A percentile compares a stretch with the other conserved stretches of the same genome.
phyloP scores from a whole-genome alignment of 2,888 invertebrate species.

The Cerastoderma edule region DNA sequence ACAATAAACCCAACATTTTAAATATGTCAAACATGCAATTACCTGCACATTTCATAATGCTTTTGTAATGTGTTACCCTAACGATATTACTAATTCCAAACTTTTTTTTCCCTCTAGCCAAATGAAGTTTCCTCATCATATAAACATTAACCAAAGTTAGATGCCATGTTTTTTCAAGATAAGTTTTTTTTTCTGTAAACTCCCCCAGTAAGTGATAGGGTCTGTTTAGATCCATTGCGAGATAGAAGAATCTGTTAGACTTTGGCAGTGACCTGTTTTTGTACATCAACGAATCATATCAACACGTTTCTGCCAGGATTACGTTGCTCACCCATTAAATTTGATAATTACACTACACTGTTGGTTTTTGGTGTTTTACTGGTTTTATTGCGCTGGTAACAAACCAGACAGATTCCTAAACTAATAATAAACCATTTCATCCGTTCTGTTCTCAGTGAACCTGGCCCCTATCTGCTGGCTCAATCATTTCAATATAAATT shows the following conservation, averaged over 20 bases:
- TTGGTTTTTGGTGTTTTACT: slow-evolving; percentile 12
- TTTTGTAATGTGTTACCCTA: too few species aligned
- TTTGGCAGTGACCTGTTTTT: slow-evolving; percentile 61
- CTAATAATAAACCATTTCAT: neutral
- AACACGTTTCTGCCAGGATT: slow-evolving; percentile 58
- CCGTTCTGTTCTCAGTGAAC: neutral
- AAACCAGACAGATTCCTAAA: neutral
- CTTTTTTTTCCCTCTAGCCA: slow-evolving; percentile 1
- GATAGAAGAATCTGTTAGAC: slow-evolving; percentile 55
- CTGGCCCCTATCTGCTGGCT: neutral
- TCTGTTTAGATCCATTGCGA: slow-evolving; percentile 37
- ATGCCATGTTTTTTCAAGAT: slow-evolving; percentile 57
- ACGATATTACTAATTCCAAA: slow-evolving; percentile 3
- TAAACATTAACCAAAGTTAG: slow-evolving; percentile 50
- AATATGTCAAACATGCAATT: too few species aligned
- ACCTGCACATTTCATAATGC: neutral
- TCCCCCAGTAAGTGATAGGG: slow-evolving; percentile 44
- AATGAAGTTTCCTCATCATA: slow-evolving; percentile 31
- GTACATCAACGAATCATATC: slow-evolving; percentile 55
- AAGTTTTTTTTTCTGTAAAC: slow-evolving; percentile 37
- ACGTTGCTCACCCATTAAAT: slow-evolving; percentile 59
- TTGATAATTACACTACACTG: slow-evolving; percentile 55
- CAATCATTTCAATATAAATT: neutral
- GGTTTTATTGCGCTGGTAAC: slow-evolving; percentile 13
- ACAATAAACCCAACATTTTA: too few species aligned